Evolutionary conservation across 2,113 vertebrate genomes (phyloP).

Genomic region (Pica pica): DNA sequence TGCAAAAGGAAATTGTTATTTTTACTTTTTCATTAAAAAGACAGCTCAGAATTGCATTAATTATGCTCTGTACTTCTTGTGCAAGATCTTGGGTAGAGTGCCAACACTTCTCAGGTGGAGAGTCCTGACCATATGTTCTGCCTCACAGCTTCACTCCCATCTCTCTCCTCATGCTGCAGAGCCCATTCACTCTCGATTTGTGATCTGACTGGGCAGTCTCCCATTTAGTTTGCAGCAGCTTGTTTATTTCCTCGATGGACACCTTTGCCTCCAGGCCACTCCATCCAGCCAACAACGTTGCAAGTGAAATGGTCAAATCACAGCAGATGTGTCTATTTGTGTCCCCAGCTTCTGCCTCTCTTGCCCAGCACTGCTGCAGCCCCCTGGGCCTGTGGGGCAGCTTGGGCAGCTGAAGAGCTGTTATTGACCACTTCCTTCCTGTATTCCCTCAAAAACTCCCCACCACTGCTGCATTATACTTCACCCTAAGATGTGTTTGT

Average conservation of each 20-base stretch:
- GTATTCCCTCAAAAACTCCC: not conserved
- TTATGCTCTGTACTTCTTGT: not conserved
- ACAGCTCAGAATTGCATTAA: not conserved
- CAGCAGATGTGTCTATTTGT: not conserved
- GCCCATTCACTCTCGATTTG: not conserved
- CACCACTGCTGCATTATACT: not conserved
- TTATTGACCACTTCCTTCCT: not conserved
- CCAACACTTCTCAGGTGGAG: not conserved
- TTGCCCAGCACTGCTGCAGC: accelerated
- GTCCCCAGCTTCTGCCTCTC: not conserved
- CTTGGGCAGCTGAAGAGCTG: not conserved
- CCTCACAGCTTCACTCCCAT: not conserved
- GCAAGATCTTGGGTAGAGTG: not conserved
- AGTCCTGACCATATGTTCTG: not conserved
- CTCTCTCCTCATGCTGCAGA: not conserved
- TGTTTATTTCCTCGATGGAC: not conserved
- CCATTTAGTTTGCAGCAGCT: not conserved
- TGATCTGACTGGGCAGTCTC: not conserved
- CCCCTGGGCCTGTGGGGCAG: not conserved
- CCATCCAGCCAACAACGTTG: not conserved
- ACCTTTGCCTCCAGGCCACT: not conserved
- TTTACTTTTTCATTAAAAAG: not conserved
- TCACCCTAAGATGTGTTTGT: not conserved
- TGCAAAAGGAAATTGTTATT: not conserved
- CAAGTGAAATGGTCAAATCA: not conserved